Evolutionary conservation across 2,888 invertebrate species (phyloP).

Genomic region (Zelleria hepariella): DNA sequence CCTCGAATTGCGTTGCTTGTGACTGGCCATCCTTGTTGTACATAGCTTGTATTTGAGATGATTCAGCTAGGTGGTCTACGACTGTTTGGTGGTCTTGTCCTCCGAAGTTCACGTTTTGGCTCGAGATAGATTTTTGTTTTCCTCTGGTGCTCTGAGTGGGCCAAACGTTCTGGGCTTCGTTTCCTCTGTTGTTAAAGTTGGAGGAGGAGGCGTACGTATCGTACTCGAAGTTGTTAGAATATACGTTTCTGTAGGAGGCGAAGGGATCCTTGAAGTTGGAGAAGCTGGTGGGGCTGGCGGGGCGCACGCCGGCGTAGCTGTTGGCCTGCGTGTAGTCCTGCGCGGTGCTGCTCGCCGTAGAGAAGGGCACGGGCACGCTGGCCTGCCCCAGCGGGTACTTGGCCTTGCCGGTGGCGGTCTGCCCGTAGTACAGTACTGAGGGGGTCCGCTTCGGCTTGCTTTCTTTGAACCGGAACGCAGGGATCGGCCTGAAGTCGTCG

Average conservation of each 20-base stretch:
- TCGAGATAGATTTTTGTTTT: conserved; percentile 56
- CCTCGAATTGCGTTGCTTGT: conserved; percentile 9
- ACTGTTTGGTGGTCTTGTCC: conserved; percentile 48
- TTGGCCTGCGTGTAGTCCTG: conserved; percentile 50
- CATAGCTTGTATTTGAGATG: conserved; percentile 15
- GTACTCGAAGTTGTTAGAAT: conserved; percentile 45
- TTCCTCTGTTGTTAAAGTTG: conserved; percentile 38
- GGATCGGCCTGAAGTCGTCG: conserved; percentile 39
- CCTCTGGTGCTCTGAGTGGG: conserved; percentile 30
- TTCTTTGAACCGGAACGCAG: conserved; percentile 41
- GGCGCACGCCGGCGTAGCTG: conserved; percentile 22
- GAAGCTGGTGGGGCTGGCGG: conserved; percentile 25
- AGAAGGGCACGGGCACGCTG: conserved; percentile 41
- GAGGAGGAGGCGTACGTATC: conserved; percentile 52
- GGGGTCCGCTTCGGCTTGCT: conserved; percentile 28
- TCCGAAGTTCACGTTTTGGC: conserved; percentile 58
- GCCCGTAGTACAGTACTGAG: conserved; percentile 17
- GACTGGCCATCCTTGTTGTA: background rate
- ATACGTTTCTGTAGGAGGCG: conserved; percentile 35
- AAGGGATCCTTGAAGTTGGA: conserved; percentile 44
- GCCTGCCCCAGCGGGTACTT: conserved; percentile 32
- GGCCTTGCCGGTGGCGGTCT: conserved; percentile 31
- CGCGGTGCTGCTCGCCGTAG: conserved; percentile 47
- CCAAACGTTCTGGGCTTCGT: conserved; percentile 27
- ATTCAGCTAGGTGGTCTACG: conserved; percentile 46